Conservation (phyloP, 2,113 vertebrate species). For the Phylloscopus whistleri region DNA sequence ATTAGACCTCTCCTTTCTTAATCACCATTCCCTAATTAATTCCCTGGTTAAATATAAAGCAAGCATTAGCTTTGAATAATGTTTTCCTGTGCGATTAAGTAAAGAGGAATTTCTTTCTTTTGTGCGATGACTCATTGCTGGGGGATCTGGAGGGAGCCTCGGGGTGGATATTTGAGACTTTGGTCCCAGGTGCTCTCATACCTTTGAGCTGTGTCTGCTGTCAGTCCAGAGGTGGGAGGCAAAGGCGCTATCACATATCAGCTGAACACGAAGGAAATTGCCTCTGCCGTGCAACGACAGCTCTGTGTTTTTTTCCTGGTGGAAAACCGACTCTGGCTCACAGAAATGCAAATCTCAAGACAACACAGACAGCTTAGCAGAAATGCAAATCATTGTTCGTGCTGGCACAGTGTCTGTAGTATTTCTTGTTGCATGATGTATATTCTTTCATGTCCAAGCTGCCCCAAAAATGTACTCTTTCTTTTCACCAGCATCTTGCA, state of each 20-base stretch:
- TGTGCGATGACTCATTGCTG: constrained; percentile 57
- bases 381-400: background rate
- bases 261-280: background rate
- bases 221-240: background rate
- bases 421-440: background rate
- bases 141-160: constrained; percentile 10
- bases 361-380: background rate
- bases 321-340: background rate
- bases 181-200: constrained; percentile 26
- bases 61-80: constrained; percentile 70
- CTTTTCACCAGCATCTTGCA: background rate
- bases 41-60: constrained; percentile 75
- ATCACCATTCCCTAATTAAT: constrained; percentile 73
- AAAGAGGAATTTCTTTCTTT: constrained; percentile 70
- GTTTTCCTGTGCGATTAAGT: constrained; percentile 69
- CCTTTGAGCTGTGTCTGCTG: background rate
- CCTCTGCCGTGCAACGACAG: background rate
- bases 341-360: background rate
- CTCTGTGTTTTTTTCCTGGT: background rate
- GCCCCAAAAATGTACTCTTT: background rate
- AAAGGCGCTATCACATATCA: background rate
- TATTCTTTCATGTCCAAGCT: background rate
- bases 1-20: constrained; percentile 63
- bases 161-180: constrained; percentile 41
- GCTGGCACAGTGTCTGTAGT: background rate